Evolutionary conservation across 2,888 invertebrate genomes (phyloP).

Genomic region (Willowsia nigromaculata): DNA sequence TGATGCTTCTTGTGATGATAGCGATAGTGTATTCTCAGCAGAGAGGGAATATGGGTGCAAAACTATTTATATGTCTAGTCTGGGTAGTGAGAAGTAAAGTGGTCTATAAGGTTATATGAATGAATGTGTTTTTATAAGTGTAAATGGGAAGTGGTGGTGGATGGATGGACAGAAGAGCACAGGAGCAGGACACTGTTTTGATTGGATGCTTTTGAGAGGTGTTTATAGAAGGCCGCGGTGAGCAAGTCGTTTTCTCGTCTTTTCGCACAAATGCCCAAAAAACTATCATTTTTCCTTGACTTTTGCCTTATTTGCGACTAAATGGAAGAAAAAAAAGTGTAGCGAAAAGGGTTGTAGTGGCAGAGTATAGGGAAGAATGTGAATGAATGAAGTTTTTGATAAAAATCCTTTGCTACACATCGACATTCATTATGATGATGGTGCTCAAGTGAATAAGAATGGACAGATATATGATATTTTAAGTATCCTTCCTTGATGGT

Average conservation of each 20-base stretch:
- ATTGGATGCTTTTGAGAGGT: conserved; percentile 55
- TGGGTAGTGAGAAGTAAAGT: neutral
- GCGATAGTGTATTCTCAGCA: too few relatives aligned
- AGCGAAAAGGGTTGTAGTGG: too few relatives aligned
- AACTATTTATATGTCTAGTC: neutral
- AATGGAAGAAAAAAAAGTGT: too few relatives aligned
- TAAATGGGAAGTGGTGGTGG: neutral
- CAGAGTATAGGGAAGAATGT: neutral
- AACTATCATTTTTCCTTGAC: conserved; percentile 25
- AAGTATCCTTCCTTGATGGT: too few relatives aligned
- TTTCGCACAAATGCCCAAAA: conserved; percentile 52
- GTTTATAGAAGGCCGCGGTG: conserved; percentile 57
- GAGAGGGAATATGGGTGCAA: too few relatives aligned
- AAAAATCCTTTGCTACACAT: too few relatives aligned
- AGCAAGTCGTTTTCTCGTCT: conserved; percentile 35
- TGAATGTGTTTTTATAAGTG: neutral
- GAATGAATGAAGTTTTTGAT: neutral
- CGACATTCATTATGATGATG: too few relatives aligned
- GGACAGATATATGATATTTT: too few relatives aligned
- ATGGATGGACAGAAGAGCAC: neutral
- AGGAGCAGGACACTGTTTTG: conserved; percentile 25
- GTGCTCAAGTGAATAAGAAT: too few relatives aligned
- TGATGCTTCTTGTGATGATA: too few relatives aligned
- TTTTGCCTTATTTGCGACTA: neutral
- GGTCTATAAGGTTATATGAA: neutral